A percentile compares a stretch with the other conserved stretches of the same genome.
Evolutionary conservation across 2,797 vertebrate genomes (phyloP).

Genomic region (Chelon labrosus): DNA sequence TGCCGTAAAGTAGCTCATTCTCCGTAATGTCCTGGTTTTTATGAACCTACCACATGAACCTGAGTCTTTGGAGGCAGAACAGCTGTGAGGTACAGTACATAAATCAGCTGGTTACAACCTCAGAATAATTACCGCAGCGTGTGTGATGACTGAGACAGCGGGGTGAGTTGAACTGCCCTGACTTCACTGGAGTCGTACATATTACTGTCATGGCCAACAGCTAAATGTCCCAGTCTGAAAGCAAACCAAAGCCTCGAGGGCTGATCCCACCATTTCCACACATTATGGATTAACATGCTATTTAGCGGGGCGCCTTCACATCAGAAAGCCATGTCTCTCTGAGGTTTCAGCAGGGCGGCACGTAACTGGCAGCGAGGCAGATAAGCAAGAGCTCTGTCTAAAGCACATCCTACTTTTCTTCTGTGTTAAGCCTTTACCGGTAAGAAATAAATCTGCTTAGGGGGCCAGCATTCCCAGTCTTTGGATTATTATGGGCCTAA

Average conservation of each 20-base stretch:
- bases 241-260: conserved; percentile 43
- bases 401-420: conserved; percentile 65
- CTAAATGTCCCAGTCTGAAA: conserved; percentile 40
- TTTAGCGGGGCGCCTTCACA: conserved; percentile 51
- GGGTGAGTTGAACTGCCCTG: conserved; percentile 4
- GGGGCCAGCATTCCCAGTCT: conserved; percentile 42
- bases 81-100: background rate
- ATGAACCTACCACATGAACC: background rate
- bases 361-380: conserved; percentile 40
- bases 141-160: conserved; percentile 9
- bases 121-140: background rate
- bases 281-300: conserved; percentile 65
- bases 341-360: conserved; percentile 39
- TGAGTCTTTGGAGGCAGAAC: background rate
- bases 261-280: conserved; percentile 53
- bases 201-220: conserved; percentile 40
- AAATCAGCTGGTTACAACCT: conserved; percentile 6
- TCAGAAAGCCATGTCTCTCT: conserved; percentile 44
- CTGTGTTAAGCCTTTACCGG: conserved; percentile 52
- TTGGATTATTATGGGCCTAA: conserved; percentile 37
- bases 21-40: background rate
- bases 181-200: conserved; percentile 37
- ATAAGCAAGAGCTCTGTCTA: conserved; percentile 53
- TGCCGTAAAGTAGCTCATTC: background rate
- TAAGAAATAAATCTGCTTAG: conserved; percentile 55